A percentile compares a stretch with the other conserved stretches of the same genome.
These are phyloP conservation scores for Epiblema foenella DNA, from an alignment of 2,888 invertebrate species.

Conservation along the genomic window DNA sequence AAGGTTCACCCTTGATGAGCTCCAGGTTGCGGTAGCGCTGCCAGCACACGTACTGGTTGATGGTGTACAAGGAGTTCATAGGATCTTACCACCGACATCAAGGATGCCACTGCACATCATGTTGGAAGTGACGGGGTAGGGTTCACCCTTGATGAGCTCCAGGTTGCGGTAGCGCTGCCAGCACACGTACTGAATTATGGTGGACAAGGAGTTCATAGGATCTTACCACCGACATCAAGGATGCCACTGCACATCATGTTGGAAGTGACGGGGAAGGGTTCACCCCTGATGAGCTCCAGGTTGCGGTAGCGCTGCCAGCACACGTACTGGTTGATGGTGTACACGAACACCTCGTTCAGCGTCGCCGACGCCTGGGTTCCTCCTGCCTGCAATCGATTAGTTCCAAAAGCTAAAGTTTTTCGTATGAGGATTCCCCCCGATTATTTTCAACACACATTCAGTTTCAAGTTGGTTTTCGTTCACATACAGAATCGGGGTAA, in stretches of 20 bases:
- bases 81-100: conserved; percentile 36
- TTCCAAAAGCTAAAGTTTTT: background rate
- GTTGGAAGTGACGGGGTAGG: conserved; percentile 49
- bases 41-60: conserved; percentile 20
- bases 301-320: conserved; percentile 39
- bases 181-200: conserved; percentile 14
- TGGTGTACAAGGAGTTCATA: conserved; percentile 5
- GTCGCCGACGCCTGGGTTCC: conserved; percentile 3
- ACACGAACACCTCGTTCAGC: conserved; percentile 25
- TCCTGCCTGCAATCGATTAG: conserved; percentile 18
- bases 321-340: conserved; percentile 18
- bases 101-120: conserved; percentile 54
- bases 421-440: too few species aligned
- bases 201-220: background rate
- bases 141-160: conserved; percentile 44
- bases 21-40: conserved; percentile 40
- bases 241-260: conserved; percentile 54
- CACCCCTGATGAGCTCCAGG: conserved; percentile 45
- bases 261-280: conserved; percentile 47
- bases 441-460: too few species aligned
- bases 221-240: conserved; percentile 40
- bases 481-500: too few species aligned
- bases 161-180: conserved; percentile 40
- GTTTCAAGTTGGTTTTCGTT: too few species aligned
- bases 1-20: conserved; percentile 45